Base-by-base conservation (phyloP, 2,113 vertebrate genomes). In the Pteronura brasiliensis region DNA sequence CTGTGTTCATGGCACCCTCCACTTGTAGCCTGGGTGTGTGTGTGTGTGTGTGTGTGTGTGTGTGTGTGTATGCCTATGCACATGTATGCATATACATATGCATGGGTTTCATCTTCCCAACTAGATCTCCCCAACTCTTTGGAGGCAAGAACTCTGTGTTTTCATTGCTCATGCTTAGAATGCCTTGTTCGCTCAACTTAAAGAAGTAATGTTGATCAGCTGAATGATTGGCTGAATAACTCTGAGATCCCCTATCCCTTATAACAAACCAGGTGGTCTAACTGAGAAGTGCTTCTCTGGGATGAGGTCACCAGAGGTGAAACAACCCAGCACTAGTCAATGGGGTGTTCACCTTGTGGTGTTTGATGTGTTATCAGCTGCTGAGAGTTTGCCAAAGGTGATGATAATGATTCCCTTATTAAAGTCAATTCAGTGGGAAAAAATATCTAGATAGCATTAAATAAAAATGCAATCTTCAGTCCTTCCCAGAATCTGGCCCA, bases 341-440 rank as follows among this genome's bases (percentile, higher is more conserved):
- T 14, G 39, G 17, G 29, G 6, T 94, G 49, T 72, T 77, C 49
- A 93, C 34, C 15, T 65, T 2, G 0, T 39, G 79, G 49, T 76
- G 7, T 86, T 85, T 83, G 34, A 86, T 21, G 1, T n/a, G 34
- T 52, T 74, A 36, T 57, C 83, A 86, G 15, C 44, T 44, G 49
- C 44, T 39, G 55, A 59, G 49, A 63, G 42, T 57, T 88, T 89
- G 71, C 82, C 77, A 39, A 7, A 59, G 14, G 11, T 87, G 44
- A 94, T 10, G n/a, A 39, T 57, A 71, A 89, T 31, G n/a, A 34
- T 90, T 88, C 13, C 47, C n/a, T 87, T 90, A 29, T 59, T 77
- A 65, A n/a, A 67, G 21, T 81, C 71, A 89, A 42, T 74, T 92
- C 67, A 55, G 84, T 52, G 23, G 39, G 52, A 76, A 27, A 95